Base-by-base conservation (phyloP, 2,797 vertebrate species). In the Rhabdomys pumilio region DNA sequence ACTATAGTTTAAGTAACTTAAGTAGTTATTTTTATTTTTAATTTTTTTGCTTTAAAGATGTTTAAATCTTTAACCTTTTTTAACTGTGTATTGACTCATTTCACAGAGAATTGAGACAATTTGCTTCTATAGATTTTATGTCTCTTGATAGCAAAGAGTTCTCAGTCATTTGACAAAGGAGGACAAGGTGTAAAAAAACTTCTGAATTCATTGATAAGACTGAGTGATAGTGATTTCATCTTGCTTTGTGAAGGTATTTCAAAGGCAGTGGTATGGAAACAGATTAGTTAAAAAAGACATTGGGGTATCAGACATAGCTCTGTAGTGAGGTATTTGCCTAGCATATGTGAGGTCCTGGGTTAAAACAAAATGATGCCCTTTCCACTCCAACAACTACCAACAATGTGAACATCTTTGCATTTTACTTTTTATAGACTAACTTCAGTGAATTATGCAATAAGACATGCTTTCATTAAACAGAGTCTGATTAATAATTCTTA, bases 121-220 rank as follows among this genome's bases (percentile, higher is more conserved):
- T 91, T 34, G 19, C 65, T 96, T 94, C 24, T 10, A 85, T 6
- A 8, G 4, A 22, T 44, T 13, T 84, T n/a, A 73, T 50, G 17
- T 93, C n/a, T 95, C 57, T 85, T 79, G 44, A 86, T 91, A 77
- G 34, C 17, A 59, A 84, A 41, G 89, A n/a, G 61, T 26, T 63
- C 93, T 57, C 80, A 61, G n/a, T 2, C 53, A 90, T 94, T 97
- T 96, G 95, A 89, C 24, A 77, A 47, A 67, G 91, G 59, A 94
- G 44, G 81, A 38, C 75, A 55, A 22, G 76, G 44, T 92, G 50
- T 41, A 29, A 85, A 67, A 81, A 76, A 14, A 92, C 1, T 77
- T 83, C 61, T 85, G 50, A 94, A 20, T 14, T 92, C 3, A 69
- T 53, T 88, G 87, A 15, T 86, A 85, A 63, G 77, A 14, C n/a